phyloP scores from a whole-genome alignment of 2,113 vertebrate species.

The Apodemus sylvaticus region DNA sequence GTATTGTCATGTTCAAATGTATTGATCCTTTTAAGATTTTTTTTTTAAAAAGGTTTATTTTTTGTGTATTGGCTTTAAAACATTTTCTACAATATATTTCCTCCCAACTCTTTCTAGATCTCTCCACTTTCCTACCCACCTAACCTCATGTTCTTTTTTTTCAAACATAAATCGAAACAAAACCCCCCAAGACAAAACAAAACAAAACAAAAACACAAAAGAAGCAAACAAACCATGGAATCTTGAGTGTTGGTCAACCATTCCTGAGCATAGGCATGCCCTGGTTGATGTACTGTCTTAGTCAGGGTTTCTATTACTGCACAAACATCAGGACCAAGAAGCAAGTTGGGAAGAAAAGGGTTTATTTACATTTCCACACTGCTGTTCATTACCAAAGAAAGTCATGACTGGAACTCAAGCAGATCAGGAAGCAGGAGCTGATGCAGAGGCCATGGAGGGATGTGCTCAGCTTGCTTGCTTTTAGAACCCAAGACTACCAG shows the following conservation, averaged over 20 bases:
- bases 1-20: slow-evolving; percentile 35
- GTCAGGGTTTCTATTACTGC: too few relatives aligned
- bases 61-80: neutral
- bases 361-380: too few relatives aligned
- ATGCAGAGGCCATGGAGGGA: too few relatives aligned
- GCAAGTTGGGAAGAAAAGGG: too few relatives aligned
- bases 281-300: neutral
- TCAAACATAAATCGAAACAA: neutral
- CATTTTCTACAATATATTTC: neutral
- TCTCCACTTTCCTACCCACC: neutral
- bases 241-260: neutral
- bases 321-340: too few relatives aligned
- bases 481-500: too few relatives aligned
- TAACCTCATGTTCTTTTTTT: neutral
- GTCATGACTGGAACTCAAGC: too few relatives aligned
- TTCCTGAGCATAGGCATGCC: neutral
- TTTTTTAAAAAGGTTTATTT: neutral
- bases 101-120: neutral
- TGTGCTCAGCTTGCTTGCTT: too few relatives aligned
- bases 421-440: too few relatives aligned
- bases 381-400: too few relatives aligned
- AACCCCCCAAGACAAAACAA: neutral
- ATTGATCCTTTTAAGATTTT: slow-evolving; percentile 6
- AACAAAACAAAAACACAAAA: neutral
- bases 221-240: neutral